Conservation (phyloP, 53 echinoderm and acorn worm species). For the Holothuria leucospilota region DNA sequence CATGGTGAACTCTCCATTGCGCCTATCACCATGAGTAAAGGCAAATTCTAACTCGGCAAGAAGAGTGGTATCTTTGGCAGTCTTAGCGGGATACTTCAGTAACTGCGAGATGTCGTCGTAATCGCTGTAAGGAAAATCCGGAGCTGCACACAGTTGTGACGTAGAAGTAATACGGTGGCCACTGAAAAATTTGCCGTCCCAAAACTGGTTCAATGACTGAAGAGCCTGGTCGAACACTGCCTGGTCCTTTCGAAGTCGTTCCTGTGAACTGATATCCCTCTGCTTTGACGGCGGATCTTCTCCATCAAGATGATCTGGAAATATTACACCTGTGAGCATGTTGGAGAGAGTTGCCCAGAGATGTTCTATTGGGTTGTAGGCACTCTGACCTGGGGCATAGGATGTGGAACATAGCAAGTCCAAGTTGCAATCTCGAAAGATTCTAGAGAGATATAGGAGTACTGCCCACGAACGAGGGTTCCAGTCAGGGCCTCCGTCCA, state of each 20-base stretch:
- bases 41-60: background rate
- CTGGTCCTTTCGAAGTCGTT: too few relatives aligned
- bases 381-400: background rate
- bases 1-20: slow-evolving; percentile 35
- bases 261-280: too few relatives aligned
- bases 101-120: background rate
- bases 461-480: slow-evolving; percentile 9
- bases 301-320: too few relatives aligned
- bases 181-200: too few relatives aligned
- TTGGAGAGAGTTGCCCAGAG: background rate
- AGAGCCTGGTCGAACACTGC: too few relatives aligned
- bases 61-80: background rate
- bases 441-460: background rate
- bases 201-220: too few relatives aligned
- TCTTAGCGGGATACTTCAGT: background rate
- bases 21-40: background rate
- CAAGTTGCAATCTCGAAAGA: background rate
- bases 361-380: background rate
- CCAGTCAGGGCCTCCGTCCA: slow-evolving; percentile 13
- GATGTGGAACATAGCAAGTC: background rate
- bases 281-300: too few relatives aligned
- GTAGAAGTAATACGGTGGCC: too few relatives aligned
- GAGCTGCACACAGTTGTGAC: too few relatives aligned
- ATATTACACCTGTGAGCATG: too few relatives aligned
- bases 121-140: background rate